A percentile compares a stretch with the other conserved stretches of the same genome.
Conservation (phyloP, 2,888 invertebrate species). For the Xylota segnis region DNA sequence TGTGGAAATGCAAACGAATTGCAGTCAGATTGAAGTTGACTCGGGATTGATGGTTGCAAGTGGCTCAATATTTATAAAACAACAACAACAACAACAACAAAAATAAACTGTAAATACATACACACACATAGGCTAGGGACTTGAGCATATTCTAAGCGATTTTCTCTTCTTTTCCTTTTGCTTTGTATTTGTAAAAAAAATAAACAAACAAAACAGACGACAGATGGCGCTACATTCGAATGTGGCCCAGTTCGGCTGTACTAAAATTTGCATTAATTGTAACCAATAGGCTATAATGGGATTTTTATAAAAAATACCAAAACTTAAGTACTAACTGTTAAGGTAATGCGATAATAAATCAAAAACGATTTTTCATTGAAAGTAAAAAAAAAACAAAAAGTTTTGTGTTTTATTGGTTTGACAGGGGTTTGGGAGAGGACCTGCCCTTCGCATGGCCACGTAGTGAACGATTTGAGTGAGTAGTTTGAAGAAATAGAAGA, state of each 20-base stretch:
- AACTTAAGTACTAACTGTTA: constrained; percentile 40
- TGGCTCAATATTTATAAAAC: constrained; percentile 63
- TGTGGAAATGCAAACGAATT: constrained; percentile 89
- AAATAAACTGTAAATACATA: constrained; percentile 51
- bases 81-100: constrained; percentile 11
- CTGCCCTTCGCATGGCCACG: too few relatives aligned
- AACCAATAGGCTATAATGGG: constrained; percentile 30
- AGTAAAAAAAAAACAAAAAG: constrained; percentile 21
- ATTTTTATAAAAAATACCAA: constrained; percentile 52
- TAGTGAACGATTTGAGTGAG: too few relatives aligned
- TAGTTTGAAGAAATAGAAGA: too few relatives aligned
- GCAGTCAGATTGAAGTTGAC: constrained; percentile 89
- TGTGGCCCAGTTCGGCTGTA: constrained; percentile 6
- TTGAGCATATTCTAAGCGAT: constrained; percentile 35
- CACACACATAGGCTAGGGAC: constrained; percentile 31
- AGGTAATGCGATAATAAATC: constrained; percentile 70
- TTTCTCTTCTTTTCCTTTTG: constrained; percentile 21
- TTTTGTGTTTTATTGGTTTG: constrained; percentile 25
- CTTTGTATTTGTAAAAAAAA: constrained; percentile 53
- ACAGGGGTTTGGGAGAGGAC: too few relatives aligned
- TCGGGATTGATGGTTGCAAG: constrained; percentile 85
- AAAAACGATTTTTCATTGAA: constrained; percentile 72
- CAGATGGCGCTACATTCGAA: constrained; percentile 36
- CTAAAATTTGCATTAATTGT: constrained; percentile 38
- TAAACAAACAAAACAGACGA: constrained; percentile 9